Conservation (phyloP, 2,888 invertebrate genomes). For the Netelia melanura region DNA sequence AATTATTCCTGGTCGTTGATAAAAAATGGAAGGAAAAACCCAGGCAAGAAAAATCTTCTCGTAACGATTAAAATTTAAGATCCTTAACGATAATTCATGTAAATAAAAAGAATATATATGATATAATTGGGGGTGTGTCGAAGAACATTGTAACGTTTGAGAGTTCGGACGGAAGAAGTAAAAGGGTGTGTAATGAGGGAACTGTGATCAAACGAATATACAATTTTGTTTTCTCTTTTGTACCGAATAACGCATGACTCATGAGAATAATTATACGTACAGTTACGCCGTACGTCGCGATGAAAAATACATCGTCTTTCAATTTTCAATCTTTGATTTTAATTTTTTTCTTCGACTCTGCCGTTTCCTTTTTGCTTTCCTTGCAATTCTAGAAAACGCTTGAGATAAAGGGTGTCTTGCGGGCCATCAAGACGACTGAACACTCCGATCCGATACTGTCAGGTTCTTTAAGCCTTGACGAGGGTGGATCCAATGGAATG, state of each 20-base stretch:
- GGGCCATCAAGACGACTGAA: constrained; percentile 63
- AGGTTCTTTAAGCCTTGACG: constrained; percentile 55
- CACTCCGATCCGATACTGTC: constrained; percentile 70
- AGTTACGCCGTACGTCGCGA: constrained; percentile 27
- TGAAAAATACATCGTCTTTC: constrained; percentile 41
- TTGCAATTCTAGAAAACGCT: constrained; percentile 62
- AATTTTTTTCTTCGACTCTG: constrained; percentile 10
- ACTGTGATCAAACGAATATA: constrained; percentile 40
- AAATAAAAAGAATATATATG: constrained; percentile 54
- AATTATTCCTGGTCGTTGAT: constrained; percentile 25
- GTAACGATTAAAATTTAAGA: constrained; percentile 30
- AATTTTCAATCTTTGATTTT: constrained; percentile 23
- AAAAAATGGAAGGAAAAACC: constrained; percentile 12
- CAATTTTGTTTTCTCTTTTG: constrained; percentile 50
- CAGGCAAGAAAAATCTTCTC: background rate
- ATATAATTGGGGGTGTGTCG: constrained; percentile 30
- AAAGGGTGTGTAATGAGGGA: background rate
- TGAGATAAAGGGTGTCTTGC: constrained; percentile 64
- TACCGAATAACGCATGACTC: constrained; percentile 65
- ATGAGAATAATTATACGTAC: constrained; percentile 46
- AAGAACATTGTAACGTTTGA: constrained; percentile 42
- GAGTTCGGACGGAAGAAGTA: background rate
- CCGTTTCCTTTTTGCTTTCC: constrained; percentile 30
- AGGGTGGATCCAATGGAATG: constrained; percentile 65
- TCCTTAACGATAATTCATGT: constrained; percentile 50